These are phyloP conservation scores for Pogonomyrmex barbatus DNA, from an alignment of 1,140 invertebrate species.

Conservation along the genomic window DNA sequence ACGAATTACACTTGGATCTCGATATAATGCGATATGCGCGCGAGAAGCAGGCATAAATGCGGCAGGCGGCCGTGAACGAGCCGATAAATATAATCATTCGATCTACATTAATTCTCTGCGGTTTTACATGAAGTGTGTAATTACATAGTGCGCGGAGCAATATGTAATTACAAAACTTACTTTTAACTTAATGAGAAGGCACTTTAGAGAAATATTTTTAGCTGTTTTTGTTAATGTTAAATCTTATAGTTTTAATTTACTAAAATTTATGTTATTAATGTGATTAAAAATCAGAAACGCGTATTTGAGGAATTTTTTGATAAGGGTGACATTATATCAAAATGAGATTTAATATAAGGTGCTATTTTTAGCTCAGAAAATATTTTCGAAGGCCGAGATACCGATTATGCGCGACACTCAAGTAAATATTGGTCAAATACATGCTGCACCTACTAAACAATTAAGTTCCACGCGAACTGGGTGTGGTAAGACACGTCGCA, in stretches of 20 bases:
- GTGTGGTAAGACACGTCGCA: constrained; percentile 50
- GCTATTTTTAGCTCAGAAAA: constrained; percentile 26
- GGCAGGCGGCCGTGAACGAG: background rate
- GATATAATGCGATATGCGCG: constrained; percentile 20
- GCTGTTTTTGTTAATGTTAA: background rate
- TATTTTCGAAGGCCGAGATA: constrained; percentile 7
- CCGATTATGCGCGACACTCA: constrained; percentile 20
- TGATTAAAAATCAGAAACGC: background rate
- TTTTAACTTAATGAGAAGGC: too few species aligned
- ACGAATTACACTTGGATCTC: constrained; percentile 13
- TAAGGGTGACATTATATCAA: background rate
- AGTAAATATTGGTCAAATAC: constrained; percentile 46
- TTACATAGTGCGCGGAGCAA: too few species aligned
- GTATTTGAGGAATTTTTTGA: background rate
- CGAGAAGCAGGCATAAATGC: background rate
- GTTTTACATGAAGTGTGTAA: background rate
- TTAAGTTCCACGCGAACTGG: constrained; percentile 41
- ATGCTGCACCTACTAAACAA: constrained; percentile 52
- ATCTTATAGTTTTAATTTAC: background rate
- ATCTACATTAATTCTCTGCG: background rate
- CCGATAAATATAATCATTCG: background rate
- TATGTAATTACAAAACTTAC: background rate
- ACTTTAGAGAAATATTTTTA: background rate
- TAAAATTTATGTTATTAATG: background rate
- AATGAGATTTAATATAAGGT: background rate